Base-by-base conservation (phyloP, 2,113 vertebrate genomes). In the Rhegmatorhina hoffmannsi region DNA sequence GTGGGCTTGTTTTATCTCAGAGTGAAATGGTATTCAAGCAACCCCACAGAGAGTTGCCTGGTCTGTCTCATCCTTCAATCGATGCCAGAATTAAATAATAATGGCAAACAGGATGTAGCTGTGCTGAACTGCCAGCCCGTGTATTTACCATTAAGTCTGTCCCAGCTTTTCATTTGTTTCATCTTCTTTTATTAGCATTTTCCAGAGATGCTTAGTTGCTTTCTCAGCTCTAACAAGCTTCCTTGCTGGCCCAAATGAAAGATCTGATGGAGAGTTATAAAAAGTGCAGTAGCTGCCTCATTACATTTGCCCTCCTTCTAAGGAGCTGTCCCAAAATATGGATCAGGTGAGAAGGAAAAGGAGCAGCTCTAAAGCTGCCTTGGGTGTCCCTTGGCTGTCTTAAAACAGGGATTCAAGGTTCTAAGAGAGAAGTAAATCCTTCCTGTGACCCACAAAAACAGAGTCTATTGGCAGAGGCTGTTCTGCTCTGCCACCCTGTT, bases 151-250 rank as follows among this genome's bases (percentile, higher is more conserved):
- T 72, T 80, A 68, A 87, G 49, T 66, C 79, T 90, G 44, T 76
- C 82, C 53, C 79, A 76, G 90, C 95, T 95, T 96, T 94, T 96
- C 88, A 94, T 95, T 96, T 90, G 75, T 90, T 96, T 73, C 59
- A 62, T 84, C 75, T 63, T 90, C 94, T 94, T 95, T 90, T 93
- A 95, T 92, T 73, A 95, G 72, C 70, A 14, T 90, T 96, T 96
- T 80, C 82, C 79, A 94, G 92, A 90, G 94, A 94, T 83, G 94
- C 88, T 90, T n/a, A 53, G 75, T 66, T 88, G 90, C 46, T 90
- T 76, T 93, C 58, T 90, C 72, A 74, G 75, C 84, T 77, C 72
- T 92, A 81, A 90, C 83, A 77, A 88, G 86, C 90, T 88, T 90
- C 67, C 67, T 94, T 62, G 55, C 85, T 92, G 94, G 86, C 90